phyloP scores from a whole-genome alignment of 2,113 vertebrate species.

The Tetrax tetrax region DNA sequence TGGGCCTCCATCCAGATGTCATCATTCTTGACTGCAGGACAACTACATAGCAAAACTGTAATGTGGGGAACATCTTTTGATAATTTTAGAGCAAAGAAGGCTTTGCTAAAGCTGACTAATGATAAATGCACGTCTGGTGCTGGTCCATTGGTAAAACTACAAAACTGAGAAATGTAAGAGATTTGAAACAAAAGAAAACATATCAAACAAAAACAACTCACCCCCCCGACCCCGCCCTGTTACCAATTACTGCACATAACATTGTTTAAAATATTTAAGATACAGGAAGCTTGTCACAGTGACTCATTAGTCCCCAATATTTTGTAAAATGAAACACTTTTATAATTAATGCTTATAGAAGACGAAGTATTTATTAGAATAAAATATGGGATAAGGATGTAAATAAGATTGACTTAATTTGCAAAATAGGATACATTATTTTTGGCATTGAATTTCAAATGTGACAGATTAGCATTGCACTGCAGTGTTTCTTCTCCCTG shows the following conservation, averaged over 20 bases:
- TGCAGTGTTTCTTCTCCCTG: background rate
- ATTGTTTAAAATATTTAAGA: background rate
- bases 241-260: background rate
- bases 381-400: background rate
- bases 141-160: background rate
- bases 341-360: background rate
- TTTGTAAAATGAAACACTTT: background rate
- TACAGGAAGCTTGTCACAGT: background rate
- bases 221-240: too few relatives aligned
- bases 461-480: background rate
- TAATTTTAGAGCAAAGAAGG: background rate
- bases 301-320: background rate
- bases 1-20: accelerated
- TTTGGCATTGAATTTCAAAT: background rate
- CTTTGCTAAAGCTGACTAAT: background rate
- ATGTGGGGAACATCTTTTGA: background rate
- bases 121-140: background rate
- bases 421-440: background rate
- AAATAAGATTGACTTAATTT: background rate
- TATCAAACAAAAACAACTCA: background rate
- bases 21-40: background rate
- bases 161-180: background rate
- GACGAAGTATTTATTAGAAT: background rate
- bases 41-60: background rate
- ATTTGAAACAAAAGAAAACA: background rate